phyloP scores from a whole-genome alignment of 2,113 vertebrate genomes.

The Macaca mulatta region DNA sequence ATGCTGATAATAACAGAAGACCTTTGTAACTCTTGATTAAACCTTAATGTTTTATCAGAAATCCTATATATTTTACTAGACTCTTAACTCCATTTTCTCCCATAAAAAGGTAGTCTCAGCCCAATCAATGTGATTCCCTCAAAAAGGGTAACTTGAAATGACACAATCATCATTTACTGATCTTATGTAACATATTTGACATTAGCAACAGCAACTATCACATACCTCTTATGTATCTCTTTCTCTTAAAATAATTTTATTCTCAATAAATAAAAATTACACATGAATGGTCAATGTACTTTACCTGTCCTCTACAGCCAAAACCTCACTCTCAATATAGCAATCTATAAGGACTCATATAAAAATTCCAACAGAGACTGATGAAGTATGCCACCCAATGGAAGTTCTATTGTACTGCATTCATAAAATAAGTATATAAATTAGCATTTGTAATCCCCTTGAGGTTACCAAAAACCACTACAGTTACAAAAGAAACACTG shows the following conservation, averaged over 20 bases:
- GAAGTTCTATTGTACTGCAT: constrained; percentile 48
- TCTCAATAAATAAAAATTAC: constrained; percentile 45
- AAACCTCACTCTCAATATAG: not conserved
- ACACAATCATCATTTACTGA: constrained; percentile 18
- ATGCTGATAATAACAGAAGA: constrained; percentile 32
- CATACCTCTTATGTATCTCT: not conserved
- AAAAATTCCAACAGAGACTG: constrained; percentile 37
- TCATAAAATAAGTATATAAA: not conserved
- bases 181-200: not conserved
- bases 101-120: not conserved
- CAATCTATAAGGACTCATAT: not conserved
- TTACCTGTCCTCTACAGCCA: not conserved
- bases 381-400: constrained; percentile 71
- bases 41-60: not conserved
- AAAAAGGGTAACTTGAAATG: not conserved
- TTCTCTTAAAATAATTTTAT: constrained; percentile 39
- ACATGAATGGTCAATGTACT: constrained; percentile 9
- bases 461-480: not conserved
- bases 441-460: not conserved
- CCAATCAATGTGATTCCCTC: not conserved
- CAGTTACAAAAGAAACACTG: constrained; percentile 14
- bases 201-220: not conserved
- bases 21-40: constrained; percentile 32
- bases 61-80: constrained; percentile 27
- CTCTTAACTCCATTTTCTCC: not conserved